phyloP scores from a whole-genome alignment of 2,888 invertebrate genomes.

The Rhingia rostrata region DNA sequence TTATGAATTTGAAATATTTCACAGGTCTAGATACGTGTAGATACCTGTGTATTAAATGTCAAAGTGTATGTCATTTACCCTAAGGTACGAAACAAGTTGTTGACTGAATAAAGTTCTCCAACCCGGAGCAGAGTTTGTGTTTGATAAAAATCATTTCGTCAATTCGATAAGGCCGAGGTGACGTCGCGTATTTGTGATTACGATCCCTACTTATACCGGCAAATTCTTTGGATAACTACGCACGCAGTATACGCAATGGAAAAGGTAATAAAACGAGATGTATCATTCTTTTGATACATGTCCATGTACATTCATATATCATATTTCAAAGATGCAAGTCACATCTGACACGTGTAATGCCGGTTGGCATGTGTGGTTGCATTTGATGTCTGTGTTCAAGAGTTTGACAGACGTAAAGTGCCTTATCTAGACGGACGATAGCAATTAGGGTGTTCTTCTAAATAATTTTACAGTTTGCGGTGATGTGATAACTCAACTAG shows the following conservation, averaged over 20 bases:
- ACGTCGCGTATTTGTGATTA: constrained; percentile 12
- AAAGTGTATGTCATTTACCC: background rate
- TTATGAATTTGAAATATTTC: background rate
- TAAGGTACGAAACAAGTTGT: constrained; percentile 2
- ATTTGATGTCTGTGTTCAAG: constrained; percentile 13
- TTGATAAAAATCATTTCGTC: constrained; percentile 8
- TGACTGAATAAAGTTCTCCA: background rate
- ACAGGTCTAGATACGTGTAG: background rate
- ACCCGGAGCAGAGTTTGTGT: background rate
- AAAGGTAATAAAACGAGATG: constrained; percentile 10
- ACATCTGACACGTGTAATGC: constrained; percentile 28
- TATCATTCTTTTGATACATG: background rate
- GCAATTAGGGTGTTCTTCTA: constrained; percentile 43
- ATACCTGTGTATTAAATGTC: background rate
- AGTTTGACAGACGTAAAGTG: constrained; percentile 44
- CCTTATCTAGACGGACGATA: constrained; percentile 46
- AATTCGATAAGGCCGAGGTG: background rate
- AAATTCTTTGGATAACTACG: constrained; percentile 28
- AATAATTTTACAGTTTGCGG: background rate
- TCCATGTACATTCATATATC: background rate
- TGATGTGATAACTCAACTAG: constrained; percentile 21
- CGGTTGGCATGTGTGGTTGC: constrained; percentile 12
- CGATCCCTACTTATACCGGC: background rate
- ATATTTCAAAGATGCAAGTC: background rate
- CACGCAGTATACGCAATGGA: background rate